Conservation (phyloP, 1,140 invertebrate species). For the Eciton burchellii region DNA sequence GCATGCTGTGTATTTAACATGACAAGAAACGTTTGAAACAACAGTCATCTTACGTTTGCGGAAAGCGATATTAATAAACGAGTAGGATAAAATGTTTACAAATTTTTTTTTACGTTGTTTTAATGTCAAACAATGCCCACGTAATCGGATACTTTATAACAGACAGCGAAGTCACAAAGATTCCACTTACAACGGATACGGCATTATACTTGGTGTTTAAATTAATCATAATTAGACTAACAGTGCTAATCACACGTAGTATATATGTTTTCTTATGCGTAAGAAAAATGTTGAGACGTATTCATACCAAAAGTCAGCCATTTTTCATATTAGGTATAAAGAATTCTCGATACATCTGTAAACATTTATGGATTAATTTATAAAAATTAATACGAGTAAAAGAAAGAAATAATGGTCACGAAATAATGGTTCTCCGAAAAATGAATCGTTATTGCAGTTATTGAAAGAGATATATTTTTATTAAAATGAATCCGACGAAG, state of each 20-base stretch:
- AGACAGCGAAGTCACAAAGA: background rate
- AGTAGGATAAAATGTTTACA: slow-evolving; percentile 5
- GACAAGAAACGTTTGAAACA: slow-evolving; percentile 45
- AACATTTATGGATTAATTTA: background rate
- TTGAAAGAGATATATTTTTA: background rate
- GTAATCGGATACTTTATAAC: background rate
- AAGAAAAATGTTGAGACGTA: background rate
- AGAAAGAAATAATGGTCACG: background rate
- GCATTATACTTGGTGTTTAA: background rate
- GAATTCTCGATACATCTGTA: background rate
- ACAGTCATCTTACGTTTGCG: slow-evolving; percentile 42
- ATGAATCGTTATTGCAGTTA: background rate
- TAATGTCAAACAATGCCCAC: slow-evolving; percentile 44
- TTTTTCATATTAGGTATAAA: background rate
- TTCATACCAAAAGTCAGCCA: background rate
- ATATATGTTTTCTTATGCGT: background rate
- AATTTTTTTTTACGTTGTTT: slow-evolving; percentile 43
- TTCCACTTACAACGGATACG: slow-evolving; percentile 3
- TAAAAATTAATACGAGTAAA: background rate
- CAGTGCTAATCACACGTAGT: slow-evolving; percentile 2
- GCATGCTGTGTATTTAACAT: slow-evolving; percentile 44
- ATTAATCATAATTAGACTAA: slow-evolving; percentile 27
- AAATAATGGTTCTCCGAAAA: background rate
- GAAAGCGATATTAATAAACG: slow-evolving; percentile 49
- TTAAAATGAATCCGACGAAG: background rate